Conservation (phyloP, 2,113 vertebrate genomes). For the Brachionichthys hirsutus region DNA sequence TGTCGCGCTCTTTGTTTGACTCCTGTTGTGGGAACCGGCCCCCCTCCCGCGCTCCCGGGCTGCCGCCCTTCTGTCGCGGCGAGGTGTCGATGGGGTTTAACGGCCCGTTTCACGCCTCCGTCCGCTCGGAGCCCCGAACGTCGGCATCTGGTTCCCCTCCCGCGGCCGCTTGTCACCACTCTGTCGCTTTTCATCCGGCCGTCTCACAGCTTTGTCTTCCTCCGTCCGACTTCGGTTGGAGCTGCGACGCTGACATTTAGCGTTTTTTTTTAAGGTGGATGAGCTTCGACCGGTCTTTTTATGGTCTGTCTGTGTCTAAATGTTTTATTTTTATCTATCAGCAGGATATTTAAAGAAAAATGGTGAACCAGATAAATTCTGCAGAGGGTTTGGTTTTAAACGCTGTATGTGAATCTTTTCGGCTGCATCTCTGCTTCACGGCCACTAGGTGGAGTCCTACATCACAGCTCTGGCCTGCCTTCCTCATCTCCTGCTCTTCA, state of each 20-base stretch:
- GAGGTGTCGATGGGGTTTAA: constrained; percentile 32
- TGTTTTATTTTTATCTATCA: too few relatives aligned
- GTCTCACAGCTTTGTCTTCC: neutral
- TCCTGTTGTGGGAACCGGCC: constrained; percentile 9
- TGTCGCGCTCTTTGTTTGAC: too few relatives aligned
- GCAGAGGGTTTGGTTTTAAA: too few relatives aligned
- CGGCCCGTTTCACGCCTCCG: neutral
- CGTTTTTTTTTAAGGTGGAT: too few relatives aligned
- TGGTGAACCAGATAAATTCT: too few relatives aligned
- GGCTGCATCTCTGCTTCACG: neutral
- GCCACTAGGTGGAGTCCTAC: constrained; percentile 45
- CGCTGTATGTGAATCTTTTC: neutral
- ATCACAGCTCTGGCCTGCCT: neutral
- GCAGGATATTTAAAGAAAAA: too few relatives aligned
- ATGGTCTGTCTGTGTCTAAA: too few relatives aligned
- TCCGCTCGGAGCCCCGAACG: rapidly evolving
- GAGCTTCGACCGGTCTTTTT: too few relatives aligned
- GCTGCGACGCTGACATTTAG: too few relatives aligned
- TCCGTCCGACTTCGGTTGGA: too few relatives aligned
- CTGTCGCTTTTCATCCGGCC: neutral
- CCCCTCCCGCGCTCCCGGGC: constrained; percentile 14
- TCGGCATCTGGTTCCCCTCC: neutral
- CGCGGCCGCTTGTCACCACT: neutral
- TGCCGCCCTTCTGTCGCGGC: neutral
- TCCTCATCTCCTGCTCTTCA: neutral